Evolutionary conservation across 2,797 vertebrate species (phyloP), one percentile per base, ranked within the genome.

Genomic region (Hephaestus fuliginosus): DNA sequence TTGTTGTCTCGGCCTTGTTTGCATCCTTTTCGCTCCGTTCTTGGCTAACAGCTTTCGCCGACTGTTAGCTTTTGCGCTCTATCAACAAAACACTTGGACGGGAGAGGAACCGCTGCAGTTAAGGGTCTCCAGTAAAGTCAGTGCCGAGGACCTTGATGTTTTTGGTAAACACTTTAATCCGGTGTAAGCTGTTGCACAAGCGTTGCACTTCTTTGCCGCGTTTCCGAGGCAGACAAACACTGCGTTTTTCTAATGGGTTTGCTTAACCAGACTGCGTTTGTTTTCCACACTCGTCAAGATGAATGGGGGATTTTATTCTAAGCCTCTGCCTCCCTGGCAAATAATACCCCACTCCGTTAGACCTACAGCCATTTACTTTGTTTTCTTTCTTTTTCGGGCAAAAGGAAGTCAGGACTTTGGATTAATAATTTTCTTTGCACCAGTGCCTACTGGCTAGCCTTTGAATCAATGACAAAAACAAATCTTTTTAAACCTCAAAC

Each of bases 151-250:
- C 92, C 92, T 88, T 91, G 86, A 90, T 90, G 90, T 94, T 88
- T 33, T 90, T 74, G 73, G 92, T 94, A 94, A 95, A 95, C 93
- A 95, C 89, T 93, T 93, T 93, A 95, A 95, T 95, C 91, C 93
- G 13, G 70, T 76, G 89, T 95, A 93, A 95, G 90, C 91, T 88
- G 84, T 87, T 72, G 65, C 85, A 83, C 91, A 89, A 91, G 86
- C 89, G 41, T 81, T 69, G 76, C 71, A 77, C 60, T 84, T 90
- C 86, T 87, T 33, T 76, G 62, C 86, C 80, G 83, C 83, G 74
- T 89, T 88, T 89, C 82, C 57, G 84, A 83, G 75, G 85, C 80
- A 78, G 88, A 86, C 88, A 95, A 94, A 94, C 93, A 92, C 48
- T 3, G 79, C 3, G 44, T 33, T 33, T 33, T 90, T 87, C 84